A percentile compares a stretch with the other conserved stretches of the same genome.
Conservation (phyloP, 2,797 vertebrate species). For the Mus caroli region DNA sequence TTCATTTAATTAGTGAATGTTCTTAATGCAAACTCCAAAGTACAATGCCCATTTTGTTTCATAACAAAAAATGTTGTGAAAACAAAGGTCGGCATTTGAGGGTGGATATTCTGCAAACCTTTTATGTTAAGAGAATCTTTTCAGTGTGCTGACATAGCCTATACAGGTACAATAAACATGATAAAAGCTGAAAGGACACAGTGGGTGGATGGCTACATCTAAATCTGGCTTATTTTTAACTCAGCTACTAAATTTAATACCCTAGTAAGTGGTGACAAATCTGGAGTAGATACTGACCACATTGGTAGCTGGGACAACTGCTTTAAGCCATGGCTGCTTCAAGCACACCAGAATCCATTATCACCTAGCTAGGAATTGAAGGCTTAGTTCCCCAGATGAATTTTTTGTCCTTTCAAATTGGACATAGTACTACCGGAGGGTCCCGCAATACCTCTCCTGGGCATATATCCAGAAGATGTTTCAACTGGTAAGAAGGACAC, state of each 20-base stretch:
- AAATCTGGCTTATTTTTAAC: conserved; percentile 13
- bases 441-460: too few species aligned
- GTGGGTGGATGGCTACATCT: not conserved
- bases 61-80: not conserved
- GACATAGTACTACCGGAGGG: too few species aligned
- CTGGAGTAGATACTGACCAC: not conserved
- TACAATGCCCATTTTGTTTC: not conserved
- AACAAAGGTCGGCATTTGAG: not conserved
- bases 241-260: not conserved
- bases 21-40: not conserved
- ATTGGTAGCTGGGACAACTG: not conserved
- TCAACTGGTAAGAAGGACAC: too few species aligned
- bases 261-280: not conserved
- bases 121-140: not conserved
- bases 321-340: not conserved
- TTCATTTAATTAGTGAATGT: not conserved
- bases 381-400: not conserved
- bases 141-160: not conserved
- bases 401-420: not conserved
- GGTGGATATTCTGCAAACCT: not conserved
- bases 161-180: not conserved
- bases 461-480: too few species aligned
- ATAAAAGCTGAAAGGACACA: not conserved
- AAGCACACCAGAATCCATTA: not conserved
- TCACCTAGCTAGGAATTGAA: not conserved